These are phyloP conservation scores for Dryas iulia DNA, from an alignment of 1,140 invertebrate species.

Conservation along the genomic window DNA sequence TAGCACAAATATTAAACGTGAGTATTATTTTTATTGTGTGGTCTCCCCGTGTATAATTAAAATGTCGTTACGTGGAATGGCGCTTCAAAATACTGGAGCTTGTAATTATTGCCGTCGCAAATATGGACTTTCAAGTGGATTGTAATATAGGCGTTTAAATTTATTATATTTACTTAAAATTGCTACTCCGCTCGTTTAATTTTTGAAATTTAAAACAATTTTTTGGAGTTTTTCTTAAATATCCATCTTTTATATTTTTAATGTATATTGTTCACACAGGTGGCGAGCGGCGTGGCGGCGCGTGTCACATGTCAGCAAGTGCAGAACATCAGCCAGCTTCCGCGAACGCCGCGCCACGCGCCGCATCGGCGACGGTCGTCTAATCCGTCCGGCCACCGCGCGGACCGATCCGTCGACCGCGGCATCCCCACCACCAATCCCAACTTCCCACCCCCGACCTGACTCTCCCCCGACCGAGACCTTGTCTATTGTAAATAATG, in stretches of 20 bases:
- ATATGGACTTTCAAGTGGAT: conserved; percentile 42
- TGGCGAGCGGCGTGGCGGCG: conserved; percentile 78
- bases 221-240: neutral
- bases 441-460: conserved; percentile 32
- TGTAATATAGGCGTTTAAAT: conserved; percentile 22
- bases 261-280: conserved; percentile 35
- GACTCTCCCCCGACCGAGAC: conserved; percentile 37
- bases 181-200: neutral
- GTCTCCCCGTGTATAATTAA: conserved; percentile 56
- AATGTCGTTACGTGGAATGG: conserved; percentile 58
- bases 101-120: conserved; percentile 50
- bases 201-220: neutral
- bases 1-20: conserved; percentile 79
- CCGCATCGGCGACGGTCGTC: conserved; percentile 51
- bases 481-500: conserved; percentile 77
- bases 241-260: neutral
- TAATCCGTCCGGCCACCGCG: conserved; percentile 58
- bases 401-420: conserved; percentile 60
- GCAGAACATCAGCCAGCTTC: conserved; percentile 35
- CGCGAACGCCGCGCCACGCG: conserved; percentile 49
- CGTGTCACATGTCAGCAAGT: conserved; percentile 40
- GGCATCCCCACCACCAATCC: conserved; percentile 44
- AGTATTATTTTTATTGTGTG: conserved; percentile 61
- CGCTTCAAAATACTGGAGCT: conserved; percentile 51
- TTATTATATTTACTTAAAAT: neutral